phyloP scores from a whole-genome alignment of 2,888 invertebrate genomes.

The Sclerodermus sp. region DNA sequence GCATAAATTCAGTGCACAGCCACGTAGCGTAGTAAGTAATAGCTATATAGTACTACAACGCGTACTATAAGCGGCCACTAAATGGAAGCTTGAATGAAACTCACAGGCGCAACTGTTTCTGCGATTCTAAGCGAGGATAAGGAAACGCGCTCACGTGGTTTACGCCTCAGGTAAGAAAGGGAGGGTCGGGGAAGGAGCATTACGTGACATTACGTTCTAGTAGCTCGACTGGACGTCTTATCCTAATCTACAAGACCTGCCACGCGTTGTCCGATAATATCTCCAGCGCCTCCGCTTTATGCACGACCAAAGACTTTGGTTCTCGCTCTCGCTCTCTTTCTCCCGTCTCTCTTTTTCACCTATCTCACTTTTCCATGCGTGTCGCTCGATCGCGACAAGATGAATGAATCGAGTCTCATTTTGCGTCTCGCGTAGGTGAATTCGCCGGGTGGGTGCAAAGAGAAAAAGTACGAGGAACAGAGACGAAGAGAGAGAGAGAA shows the following conservation, averaged over 20 bases:
- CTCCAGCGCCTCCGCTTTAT: neutral
- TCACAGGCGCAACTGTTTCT: conserved; percentile 17
- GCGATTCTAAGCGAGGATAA: conserved; percentile 33
- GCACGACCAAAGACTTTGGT: neutral
- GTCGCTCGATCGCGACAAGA: too few relatives aligned
- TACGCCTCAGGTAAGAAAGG: conserved; percentile 3
- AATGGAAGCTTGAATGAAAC: conserved; percentile 40
- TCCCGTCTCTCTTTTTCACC: too few relatives aligned
- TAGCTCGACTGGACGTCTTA: conserved; percentile 11
- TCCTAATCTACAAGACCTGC: conserved; percentile 21
- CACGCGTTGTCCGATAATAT: neutral
- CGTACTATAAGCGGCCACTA: conserved; percentile 34
- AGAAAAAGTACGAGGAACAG: too few relatives aligned
- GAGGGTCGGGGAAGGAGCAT: conserved; percentile 13
- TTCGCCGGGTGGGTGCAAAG: too few relatives aligned
- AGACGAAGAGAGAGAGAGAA: too few relatives aligned
- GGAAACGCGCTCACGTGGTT: conserved; percentile 11
- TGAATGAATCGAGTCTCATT: too few relatives aligned
- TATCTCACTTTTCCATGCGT: too few relatives aligned
- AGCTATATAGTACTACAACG: conserved; percentile 25
- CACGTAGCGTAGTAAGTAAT: conserved; percentile 35
- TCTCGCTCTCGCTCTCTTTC: too few relatives aligned
- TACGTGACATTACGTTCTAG: conserved; percentile 21
- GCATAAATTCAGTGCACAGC: conserved; percentile 31
- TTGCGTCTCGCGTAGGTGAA: too few relatives aligned